Percentiles rank a stretch among this genome's conserved stretches.
phyloP scores from a whole-genome alignment of 2,797 vertebrate species.

The Ara ararauna region DNA sequence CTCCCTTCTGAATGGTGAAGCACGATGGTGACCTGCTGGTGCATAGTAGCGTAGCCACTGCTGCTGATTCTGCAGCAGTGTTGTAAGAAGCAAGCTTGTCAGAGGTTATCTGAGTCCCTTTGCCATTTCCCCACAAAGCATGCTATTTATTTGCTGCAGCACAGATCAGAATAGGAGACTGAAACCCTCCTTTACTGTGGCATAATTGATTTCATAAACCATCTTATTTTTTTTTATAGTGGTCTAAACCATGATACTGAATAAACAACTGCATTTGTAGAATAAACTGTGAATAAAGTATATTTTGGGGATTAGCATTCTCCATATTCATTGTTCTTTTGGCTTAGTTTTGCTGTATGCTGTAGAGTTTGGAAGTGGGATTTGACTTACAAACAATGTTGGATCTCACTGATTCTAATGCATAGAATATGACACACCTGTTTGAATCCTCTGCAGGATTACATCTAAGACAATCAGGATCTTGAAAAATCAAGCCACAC shows the following conservation, averaged over 20 bases:
- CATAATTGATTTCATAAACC: background rate
- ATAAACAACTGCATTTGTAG: background rate
- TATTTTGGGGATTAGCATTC: background rate
- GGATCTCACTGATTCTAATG: background rate
- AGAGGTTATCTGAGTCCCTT: background rate
- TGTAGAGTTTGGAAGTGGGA: background rate
- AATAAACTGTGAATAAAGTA: background rate
- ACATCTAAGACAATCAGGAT: background rate
- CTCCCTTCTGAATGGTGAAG: background rate
- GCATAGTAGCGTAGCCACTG: background rate
- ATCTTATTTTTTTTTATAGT: rapidly evolving
- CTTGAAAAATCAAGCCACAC: background rate
- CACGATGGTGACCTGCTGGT: background rate
- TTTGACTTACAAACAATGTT: background rate
- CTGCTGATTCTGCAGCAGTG: background rate
- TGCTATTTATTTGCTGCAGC: background rate
- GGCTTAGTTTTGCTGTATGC: background rate
- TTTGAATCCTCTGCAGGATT: background rate
- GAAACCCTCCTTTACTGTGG: background rate
- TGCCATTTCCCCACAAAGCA: background rate
- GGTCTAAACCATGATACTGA: background rate
- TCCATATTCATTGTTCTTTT: background rate
- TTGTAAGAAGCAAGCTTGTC: background rate
- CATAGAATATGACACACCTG: background rate
- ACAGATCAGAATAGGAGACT: background rate